These are phyloP conservation scores for Archilochus colubris DNA, from an alignment of 2,113 vertebrate species.

Conservation along the genomic window DNA sequence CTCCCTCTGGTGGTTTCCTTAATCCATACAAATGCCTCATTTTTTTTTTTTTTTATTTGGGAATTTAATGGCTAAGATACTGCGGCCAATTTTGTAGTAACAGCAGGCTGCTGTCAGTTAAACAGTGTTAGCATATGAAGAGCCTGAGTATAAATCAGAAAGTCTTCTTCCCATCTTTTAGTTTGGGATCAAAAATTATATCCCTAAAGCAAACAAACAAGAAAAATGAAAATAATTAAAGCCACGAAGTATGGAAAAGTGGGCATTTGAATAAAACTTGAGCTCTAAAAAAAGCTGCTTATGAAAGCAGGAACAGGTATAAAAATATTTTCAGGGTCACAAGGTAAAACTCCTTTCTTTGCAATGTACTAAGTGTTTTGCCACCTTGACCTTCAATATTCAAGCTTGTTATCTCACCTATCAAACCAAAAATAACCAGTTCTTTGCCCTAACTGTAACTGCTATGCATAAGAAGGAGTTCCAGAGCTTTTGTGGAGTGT, in stretches of 20 bases:
- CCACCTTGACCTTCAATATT: not conserved
- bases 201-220: not conserved
- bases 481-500: not conserved
- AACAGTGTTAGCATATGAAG: not conserved
- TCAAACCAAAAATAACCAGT: not conserved
- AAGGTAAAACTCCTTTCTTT: not conserved
- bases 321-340: not conserved
- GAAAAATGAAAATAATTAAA: not conserved
- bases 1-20: constrained; percentile 54
- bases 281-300: not conserved
- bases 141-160: not conserved
- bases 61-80: not conserved
- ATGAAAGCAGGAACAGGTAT: not conserved
- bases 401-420: not conserved
- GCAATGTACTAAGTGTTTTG: not conserved
- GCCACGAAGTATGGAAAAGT: not conserved
- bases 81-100: not conserved
- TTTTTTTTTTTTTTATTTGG: not conserved
- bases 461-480: not conserved
- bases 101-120: not conserved
- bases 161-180: not conserved
- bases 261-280: not conserved
- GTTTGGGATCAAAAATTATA: not conserved
- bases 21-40: not conserved
- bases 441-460: not conserved